Evolutionary conservation across 2,797 vertebrate species (phyloP), one percentile per base, ranked within the genome.

Genomic region (Echeneis naucrates): DNA sequence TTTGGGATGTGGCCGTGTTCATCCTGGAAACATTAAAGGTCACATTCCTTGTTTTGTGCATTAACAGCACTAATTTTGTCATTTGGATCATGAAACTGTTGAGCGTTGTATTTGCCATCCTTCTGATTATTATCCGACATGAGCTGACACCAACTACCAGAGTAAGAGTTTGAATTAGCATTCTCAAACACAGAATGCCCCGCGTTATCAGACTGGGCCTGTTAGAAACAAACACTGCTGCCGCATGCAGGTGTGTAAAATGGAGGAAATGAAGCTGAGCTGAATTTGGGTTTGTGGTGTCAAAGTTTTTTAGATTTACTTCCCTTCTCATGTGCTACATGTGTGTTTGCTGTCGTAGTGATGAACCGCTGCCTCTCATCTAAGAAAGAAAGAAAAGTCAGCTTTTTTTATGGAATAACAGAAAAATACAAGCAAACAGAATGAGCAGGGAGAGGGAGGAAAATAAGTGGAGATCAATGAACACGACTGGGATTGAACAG

Each of bases 291-390:
- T n/a, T 10, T 42, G 17, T 19, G 2, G 1, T 27, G 35, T 45
- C 56, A 23, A 51, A 51, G 48, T 60, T 5, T 50, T 27, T 47
- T n/a, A n/a, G n/a, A n/a, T n/a, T n/a, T n/a, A n/a, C n/a, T n/a
- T n/a, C n/a, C n/a, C n/a, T n/a, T 47, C n/a, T 21, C n/a, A n/a
- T n/a, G n/a, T n/a, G n/a, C n/a, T n/a, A n/a, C n/a, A n/a, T 47
- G 11, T 23, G 4, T 47, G 10, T 23, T 9, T n/a, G 4, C 5
- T 47, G n/a, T 23, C n/a, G 23, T 4, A 47, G n/a, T 21, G 11
- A 21, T 5, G 45, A 48, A 23, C 44, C 23, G 47, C 10, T 23
- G 45, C 9, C 21, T 12, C 45, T 48, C 21, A 9, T 23, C 45
- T 2, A 12, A 5, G 42, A 44, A 8, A 17, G 44, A 21, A 3